phyloP scores from a whole-genome alignment of 1,140 invertebrate species.

The Diuraphis noxia region DNA sequence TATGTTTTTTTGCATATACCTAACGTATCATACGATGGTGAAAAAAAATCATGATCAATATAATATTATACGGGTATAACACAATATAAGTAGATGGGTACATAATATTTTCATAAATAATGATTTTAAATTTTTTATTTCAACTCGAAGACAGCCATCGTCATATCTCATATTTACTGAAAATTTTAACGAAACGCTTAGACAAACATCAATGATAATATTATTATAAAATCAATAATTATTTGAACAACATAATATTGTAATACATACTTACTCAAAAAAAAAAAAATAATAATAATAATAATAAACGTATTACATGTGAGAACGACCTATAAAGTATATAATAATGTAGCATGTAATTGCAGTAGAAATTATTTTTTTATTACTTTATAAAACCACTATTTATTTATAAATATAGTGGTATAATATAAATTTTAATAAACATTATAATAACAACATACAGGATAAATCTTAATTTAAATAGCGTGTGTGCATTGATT shows the following conservation, averaged over 20 bases:
- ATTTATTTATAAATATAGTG: constrained; percentile 11
- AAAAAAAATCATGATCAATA: neutral
- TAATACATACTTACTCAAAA: neutral
- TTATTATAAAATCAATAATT: neutral
- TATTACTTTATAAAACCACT: neutral
- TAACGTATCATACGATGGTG: neutral
- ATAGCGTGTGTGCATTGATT: neutral
- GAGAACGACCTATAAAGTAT: neutral
- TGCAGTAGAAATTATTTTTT: neutral
- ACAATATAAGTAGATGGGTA: neutral
- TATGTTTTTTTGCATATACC: too few species aligned
- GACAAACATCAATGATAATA: neutral
- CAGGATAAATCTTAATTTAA: neutral
- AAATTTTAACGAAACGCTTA: neutral
- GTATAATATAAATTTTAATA: neutral
- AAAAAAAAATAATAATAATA: too few species aligned
- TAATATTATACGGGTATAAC: neutral
- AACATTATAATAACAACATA: neutral
- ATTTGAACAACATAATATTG: neutral
- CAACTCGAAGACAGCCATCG: neutral
- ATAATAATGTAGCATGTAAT: neutral
- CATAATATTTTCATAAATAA: neutral
- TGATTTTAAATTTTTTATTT: neutral
- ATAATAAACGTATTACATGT: neutral
- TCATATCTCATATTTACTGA: neutral